These are phyloP conservation scores for Stratiomys singularior DNA, from an alignment of 2,888 invertebrate genomes.

Conservation along the genomic window DNA sequence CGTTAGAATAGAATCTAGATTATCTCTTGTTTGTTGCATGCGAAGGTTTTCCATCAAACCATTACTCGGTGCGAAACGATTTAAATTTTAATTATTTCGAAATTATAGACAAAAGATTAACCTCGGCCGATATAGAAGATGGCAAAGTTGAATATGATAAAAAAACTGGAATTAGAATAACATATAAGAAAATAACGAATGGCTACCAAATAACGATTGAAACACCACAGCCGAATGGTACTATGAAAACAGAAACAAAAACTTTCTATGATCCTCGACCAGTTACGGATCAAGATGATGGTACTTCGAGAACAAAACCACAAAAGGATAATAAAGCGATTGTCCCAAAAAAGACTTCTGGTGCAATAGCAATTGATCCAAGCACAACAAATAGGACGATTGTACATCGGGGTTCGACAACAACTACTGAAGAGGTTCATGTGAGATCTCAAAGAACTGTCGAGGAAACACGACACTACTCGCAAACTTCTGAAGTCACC, in stretches of 20 bases:
- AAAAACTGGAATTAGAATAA: slow-evolving; percentile 60
- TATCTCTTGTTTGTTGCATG: not conserved
- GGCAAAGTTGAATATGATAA: slow-evolving; percentile 62
- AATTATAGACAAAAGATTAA: slow-evolving; percentile 58
- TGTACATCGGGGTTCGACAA: slow-evolving; percentile 46
- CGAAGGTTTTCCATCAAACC: not conserved
- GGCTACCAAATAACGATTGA: slow-evolving; percentile 62
- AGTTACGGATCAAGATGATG: slow-evolving; percentile 57
- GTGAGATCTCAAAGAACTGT: slow-evolving; percentile 59
- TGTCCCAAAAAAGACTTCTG: not conserved
- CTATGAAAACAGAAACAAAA: slow-evolving; percentile 61
- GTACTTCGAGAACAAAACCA: slow-evolving; percentile 45
- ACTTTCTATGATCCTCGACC: slow-evolving; percentile 65
- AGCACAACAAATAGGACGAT: slow-evolving; percentile 40
- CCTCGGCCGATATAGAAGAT: slow-evolving; percentile 64
- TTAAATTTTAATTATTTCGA: not conserved
- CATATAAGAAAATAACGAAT: slow-evolving; percentile 62
- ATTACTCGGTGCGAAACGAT: not conserved
- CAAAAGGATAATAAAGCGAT: slow-evolving; percentile 53
- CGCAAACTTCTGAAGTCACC: slow-evolving; percentile 61
- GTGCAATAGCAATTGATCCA: slow-evolving; percentile 45
- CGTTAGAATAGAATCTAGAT: not conserved
- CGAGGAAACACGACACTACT: slow-evolving; percentile 59
- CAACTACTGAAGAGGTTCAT: slow-evolving; percentile 9
- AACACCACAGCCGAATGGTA: slow-evolving; percentile 62